Evolutionary conservation across 2,888 invertebrate genomes (phyloP), one percentile per base, ranked within the genome.

Genomic region (Drosophila acutilabella): DNA sequence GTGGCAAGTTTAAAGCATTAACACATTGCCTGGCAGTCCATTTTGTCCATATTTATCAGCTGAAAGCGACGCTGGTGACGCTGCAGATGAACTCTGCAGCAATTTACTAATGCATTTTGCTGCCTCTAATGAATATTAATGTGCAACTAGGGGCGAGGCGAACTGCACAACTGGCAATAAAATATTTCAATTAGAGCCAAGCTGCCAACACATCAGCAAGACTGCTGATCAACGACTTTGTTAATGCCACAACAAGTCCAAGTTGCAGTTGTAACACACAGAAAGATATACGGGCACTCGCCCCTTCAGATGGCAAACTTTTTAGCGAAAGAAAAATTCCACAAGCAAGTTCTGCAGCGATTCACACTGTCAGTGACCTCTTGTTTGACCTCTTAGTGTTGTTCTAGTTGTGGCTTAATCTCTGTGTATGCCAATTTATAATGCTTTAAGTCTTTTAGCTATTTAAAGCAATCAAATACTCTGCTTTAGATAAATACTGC

Each of bases 181-280:
- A 85, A 84, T 85, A 85, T 85, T 85, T 85, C 84, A 85, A 87
- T 87, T 85, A 85, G 79, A 80, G 71, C 79, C 71, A 54, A 65
- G 68, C 69, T 82, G 83, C 81, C 83, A 86, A 81, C 83, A 81
- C 86, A 83, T 77, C 44, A 54, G 30, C 50, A 42, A 53, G 54
- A 50, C 62, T 42, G 30, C 69, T 69, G 85, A 83, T 83, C 85
- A 82, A 85, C 85, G 82, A 85, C 75, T 82, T 72, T 69, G 80
- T 78, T 82, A 85, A 85, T 85, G 82, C 82, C 78, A 70, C 82
- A 80, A 62, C 80, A 77, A 77, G 73, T 73, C 60, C 64, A 70
- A 73, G 77, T 64, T 66, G 65, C 70, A 71, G 48, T 40, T 66
- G 65, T 66, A 71, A 64, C 33, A 62, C 38, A 47, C 44, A 51